Conservation (phyloP, 2,888 invertebrate species). For the Himalopsyche japonica region DNA sequence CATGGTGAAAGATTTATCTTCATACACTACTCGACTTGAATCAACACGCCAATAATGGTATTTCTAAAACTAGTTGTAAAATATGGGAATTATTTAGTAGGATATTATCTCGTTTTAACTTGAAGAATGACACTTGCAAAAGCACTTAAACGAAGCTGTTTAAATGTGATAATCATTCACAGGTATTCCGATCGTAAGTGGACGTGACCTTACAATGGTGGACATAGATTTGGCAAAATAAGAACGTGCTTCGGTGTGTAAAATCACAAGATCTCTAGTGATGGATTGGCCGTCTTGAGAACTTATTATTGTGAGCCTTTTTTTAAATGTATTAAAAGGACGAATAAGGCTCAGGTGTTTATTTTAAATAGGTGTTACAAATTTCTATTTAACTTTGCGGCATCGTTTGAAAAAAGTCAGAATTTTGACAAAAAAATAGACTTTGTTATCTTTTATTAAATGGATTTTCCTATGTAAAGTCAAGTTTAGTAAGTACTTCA, state of each 20-base stretch:
- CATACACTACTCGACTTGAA: too few relatives aligned
- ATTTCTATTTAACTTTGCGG: neutral
- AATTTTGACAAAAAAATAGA: too few relatives aligned
- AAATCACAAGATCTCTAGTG: conserved; percentile 14
- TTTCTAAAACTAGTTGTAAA: too few relatives aligned
- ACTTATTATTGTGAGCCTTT: conserved; percentile 7
- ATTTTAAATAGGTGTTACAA: conserved; percentile 11
- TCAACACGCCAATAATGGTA: too few relatives aligned
- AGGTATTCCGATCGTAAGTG: conserved; percentile 4
- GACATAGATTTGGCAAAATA: conserved; percentile 5
- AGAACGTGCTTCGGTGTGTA: conserved; percentile 21
- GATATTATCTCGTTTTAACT: neutral
- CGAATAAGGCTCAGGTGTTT: conserved; percentile 13
- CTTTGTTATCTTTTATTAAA: too few relatives aligned
- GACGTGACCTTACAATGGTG: conserved; percentile 31
- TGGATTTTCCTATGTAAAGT: too few relatives aligned
- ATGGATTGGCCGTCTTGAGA: neutral
- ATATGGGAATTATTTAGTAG: too few relatives aligned
- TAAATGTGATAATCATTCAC: neutral
- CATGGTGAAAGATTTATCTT: too few relatives aligned
- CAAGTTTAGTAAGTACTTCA: too few relatives aligned
- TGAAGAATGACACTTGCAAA: neutral
- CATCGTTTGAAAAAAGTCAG: neutral
- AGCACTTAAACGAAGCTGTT: neutral
- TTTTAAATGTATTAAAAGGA: neutral